Conservation (phyloP, 2,888 invertebrate species). For the Eupithecia dodoneata region DNA sequence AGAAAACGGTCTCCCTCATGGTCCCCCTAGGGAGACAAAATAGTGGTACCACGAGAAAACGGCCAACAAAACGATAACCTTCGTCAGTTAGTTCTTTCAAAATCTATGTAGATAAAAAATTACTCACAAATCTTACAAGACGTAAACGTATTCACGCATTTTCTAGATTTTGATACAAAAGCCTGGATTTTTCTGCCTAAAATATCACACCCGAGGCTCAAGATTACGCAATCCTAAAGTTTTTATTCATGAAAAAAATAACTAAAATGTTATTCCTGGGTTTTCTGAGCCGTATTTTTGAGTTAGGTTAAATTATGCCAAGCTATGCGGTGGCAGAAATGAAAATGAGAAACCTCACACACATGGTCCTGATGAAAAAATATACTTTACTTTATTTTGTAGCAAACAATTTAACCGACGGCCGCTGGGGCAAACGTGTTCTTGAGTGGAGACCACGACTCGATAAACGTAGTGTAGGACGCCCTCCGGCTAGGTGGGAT, state of each 20-base stretch:
- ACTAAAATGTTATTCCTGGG: conserved; percentile 9
- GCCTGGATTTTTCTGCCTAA: not conserved
- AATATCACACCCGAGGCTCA: not conserved
- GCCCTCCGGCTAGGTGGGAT: no score
- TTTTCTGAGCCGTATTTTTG: conserved; percentile 6
- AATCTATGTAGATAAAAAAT: not conserved
- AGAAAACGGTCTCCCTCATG: no score
- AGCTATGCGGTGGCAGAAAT: conserved; percentile 3
- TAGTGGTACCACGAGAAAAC: no score
- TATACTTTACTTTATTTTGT: not conserved
- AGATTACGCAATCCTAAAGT: conserved; percentile 10
- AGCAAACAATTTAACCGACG: not conserved
- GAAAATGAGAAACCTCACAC: not conserved
- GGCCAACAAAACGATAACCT: not conserved
- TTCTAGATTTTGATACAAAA: not conserved
- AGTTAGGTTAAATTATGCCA: conserved; percentile 10
- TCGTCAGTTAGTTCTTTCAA: not conserved
- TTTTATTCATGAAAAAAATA: conserved; percentile 6
- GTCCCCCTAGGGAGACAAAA: no score
- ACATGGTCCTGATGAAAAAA: not conserved
- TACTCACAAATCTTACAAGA: not conserved
- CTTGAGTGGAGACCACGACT: no score
- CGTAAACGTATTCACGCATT: not conserved
- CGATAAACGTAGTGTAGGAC: no score
- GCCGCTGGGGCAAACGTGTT: no score